Conservation (phyloP, 2,888 invertebrate species). For the Microdon myrmicae region DNA sequence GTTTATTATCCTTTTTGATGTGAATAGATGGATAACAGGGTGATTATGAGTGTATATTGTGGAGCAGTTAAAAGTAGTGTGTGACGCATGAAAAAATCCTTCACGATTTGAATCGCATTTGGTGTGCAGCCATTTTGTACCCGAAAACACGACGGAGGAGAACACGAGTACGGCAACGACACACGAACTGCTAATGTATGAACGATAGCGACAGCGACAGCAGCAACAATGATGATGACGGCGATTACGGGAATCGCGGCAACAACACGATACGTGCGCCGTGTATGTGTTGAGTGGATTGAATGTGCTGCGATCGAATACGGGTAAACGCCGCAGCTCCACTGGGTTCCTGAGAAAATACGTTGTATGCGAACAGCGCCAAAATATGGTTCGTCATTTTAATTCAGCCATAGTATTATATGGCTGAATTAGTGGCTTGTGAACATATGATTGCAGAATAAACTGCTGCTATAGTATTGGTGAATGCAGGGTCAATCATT, state of each 20-base stretch:
- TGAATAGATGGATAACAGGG: no score
- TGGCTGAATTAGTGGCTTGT: slow-evolving; percentile 49
- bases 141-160: slow-evolving; percentile 45
- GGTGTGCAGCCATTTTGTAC: slow-evolving; percentile 53
- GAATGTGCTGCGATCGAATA: slow-evolving; percentile 56
- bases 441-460: slow-evolving; percentile 46
- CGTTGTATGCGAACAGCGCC: slow-evolving; percentile 51
- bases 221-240: slow-evolving; percentile 35
- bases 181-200: slow-evolving; percentile 14
- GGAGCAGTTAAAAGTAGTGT: slow-evolving; percentile 51
- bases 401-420: slow-evolving; percentile 33
- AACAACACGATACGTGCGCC: slow-evolving; percentile 45
- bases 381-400: slow-evolving; percentile 51
- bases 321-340: slow-evolving; percentile 56
- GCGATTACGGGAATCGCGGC: slow-evolving; percentile 39
- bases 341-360: slow-evolving; percentile 55
- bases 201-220: slow-evolving; percentile 17
- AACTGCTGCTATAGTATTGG: no score
- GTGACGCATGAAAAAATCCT: slow-evolving; percentile 53
- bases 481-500: no score
- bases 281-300: slow-evolving; percentile 54
- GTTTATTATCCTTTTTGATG: no score
- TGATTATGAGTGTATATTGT: no score
- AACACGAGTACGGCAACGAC: slow-evolving; percentile 31
- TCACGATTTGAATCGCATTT: slow-evolving; percentile 51